These are phyloP conservation scores for Psittacula echo DNA, from an alignment of 2,797 vertebrate species.

Conservation along the genomic window DNA sequence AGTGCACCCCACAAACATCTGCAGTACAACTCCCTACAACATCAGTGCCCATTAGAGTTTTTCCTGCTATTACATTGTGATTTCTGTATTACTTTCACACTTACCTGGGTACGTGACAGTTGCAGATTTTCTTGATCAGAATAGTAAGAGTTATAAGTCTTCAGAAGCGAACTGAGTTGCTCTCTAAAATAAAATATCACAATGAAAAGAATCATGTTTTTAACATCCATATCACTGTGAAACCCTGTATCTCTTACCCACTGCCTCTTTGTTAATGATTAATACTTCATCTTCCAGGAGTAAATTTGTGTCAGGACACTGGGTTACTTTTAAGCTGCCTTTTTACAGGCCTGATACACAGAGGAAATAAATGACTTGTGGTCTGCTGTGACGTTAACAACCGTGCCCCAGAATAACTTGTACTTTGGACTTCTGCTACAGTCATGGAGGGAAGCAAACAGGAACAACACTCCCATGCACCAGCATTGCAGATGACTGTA, in stretches of 20 bases:
- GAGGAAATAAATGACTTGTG: neutral
- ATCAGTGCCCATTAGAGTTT: rapidly evolving
- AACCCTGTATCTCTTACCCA: neutral
- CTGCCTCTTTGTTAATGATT: neutral
- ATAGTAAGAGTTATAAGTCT: constrained; percentile 91
- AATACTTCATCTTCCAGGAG: neutral
- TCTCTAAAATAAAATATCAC: constrained; percentile 76
- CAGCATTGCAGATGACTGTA: rapidly evolving
- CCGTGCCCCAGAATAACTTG: neutral
- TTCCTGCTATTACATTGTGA: neutral
- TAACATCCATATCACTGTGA: neutral
- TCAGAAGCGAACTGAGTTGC: constrained; percentile 86
- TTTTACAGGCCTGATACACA: neutral
- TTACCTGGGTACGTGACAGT: constrained; percentile 85
- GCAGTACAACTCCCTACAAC: neutral
- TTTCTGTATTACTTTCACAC: neutral
- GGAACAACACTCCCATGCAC: neutral
- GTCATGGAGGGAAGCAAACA: neutral
- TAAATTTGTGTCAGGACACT: neutral
- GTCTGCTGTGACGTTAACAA: neutral
- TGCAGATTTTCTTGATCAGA: constrained; percentile 89
- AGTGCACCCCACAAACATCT: neutral
- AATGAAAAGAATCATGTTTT: neutral
- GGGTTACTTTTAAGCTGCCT: neutral
- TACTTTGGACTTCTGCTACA: neutral